Base-by-base conservation (phyloP, 2,888 invertebrate genomes). In the Brachyopa scutellaris region DNA sequence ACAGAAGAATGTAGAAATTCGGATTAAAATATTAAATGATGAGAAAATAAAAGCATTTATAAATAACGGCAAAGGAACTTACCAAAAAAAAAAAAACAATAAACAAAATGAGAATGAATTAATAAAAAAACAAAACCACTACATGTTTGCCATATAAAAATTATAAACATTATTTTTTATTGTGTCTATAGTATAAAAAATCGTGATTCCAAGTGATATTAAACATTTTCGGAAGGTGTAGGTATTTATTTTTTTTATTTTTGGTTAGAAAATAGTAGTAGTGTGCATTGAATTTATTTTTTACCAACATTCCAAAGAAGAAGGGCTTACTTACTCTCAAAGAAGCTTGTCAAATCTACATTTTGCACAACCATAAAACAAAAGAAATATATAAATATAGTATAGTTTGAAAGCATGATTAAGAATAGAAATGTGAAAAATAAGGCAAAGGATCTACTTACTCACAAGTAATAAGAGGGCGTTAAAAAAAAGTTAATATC, bases 181-280 rank as follows among this genome's bases (percentile, higher is more conserved):
- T 76, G 74, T 82, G 64, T 82, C 64, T 76, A 70, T 38, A 40
- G 49, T 76, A 70, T 70, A 82, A 82, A 82, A 55, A 47, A 67
- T 59, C 53, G 64, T 76, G 74, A 74, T 70, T 82, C 57, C 31
- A 64, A 45, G 62, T 76, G 76, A 76, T 59, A 70, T 70, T 64
- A 38, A 70, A 69, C 55, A 62, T 21, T 55, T 62, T 64, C 49
- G 38, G 29, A 53, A 62, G 53, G 55, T 73, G 21, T 66, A 42
- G 47, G 49, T n/a, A n/a, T n/a, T n/a, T n/a, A n/a, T n/a, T n/a
- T n/a, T n/a, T n/a, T n/a, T n/a, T 55, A 57, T 70, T 47, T 29
- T 45, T 45, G 13, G 69, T 57, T 76, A 59, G 64, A 42, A 31
- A 70, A 69, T 69, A 69, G 38, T 7, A 57, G 26, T 42, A 69